Evolutionary conservation across 2,888 invertebrate genomes (phyloP).

Genomic region (Operophtera brumata): DNA sequence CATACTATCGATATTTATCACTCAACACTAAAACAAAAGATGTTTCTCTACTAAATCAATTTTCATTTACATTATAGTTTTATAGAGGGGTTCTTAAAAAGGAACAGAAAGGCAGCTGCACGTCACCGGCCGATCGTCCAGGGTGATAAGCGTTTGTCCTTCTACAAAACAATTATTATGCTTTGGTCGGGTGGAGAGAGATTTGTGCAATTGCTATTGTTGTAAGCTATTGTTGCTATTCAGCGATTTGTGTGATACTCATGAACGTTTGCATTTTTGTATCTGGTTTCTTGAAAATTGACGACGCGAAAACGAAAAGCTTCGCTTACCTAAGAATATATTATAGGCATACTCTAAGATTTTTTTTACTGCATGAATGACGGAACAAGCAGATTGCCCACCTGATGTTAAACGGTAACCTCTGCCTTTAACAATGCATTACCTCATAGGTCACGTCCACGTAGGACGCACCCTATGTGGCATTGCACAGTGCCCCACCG

Average conservation of each 20-base stretch:
- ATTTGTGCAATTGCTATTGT: conserved; percentile 65
- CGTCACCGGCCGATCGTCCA: conserved; percentile 57
- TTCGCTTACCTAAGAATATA: no score
- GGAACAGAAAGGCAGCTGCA: conserved; percentile 68
- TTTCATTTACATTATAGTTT: conserved; percentile 44
- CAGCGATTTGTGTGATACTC: conserved; percentile 48
- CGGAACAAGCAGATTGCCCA: no score
- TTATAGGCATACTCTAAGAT: no score
- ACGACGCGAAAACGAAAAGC: neutral
- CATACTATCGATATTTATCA: neutral
- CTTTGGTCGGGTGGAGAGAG: conserved; percentile 53
- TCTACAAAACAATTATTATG: conserved; percentile 74
- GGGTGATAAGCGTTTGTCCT: conserved; percentile 69
- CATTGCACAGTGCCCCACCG: no score
- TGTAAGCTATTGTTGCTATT: conserved; percentile 51
- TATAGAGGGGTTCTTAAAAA: conserved; percentile 51
- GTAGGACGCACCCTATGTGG: no score
- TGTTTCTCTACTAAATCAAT: conserved; percentile 35
- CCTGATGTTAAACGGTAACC: no score
- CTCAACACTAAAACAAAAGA: conserved; percentile 22
- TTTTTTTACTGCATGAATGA: no score
- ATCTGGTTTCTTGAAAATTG: conserved; percentile 33
- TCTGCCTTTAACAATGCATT: no score
- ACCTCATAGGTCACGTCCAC: no score
- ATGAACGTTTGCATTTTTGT: conserved; percentile 34